Evolutionary conservation across 1,140 invertebrate species (phyloP), one percentile per base, ranked within the genome.

Genomic region (Atta cephalotes): DNA sequence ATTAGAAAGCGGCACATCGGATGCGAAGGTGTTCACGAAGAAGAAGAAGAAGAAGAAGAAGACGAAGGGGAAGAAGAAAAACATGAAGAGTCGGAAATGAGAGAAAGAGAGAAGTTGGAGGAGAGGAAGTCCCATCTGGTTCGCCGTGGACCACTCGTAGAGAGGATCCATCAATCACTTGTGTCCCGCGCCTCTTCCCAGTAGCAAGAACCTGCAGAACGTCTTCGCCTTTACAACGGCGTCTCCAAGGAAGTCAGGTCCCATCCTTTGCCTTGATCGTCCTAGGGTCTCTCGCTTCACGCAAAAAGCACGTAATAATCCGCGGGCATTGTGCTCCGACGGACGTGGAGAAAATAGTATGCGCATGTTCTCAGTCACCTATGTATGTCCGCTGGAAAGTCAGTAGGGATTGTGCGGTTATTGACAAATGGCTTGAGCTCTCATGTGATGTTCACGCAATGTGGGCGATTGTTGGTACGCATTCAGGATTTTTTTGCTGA

Each of bases 81-180:
- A 39, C 45, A 56, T 16, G 63, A 68, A 51, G 53, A 68, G 14
- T 3, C n/a, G 28, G 25, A 39, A 63, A 72, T 25, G 66, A 58
- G 39, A 88, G 56, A 66, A 53, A 49, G 70, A 49, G 25, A 31
- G 49, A 58, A 51, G 82, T 63, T 82, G 51, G 66, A 87, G 91
- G 89, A 89, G 88, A 90, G 87, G 78, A 86, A 92, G 90, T 89
- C 86, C 86, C 92, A 93, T 93, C 92, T 92, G 92, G 92, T 92
- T 92, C 87, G 85, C 81, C 80, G 72, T 71, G 89, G 92, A 93
- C 91, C 92, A 91, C 91, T 92, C 91, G 91, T 88, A 92, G 91
- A 89, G 92, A 88, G 90, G 92, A 93, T 92, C 92, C 92, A 93
- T 93, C 93, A 93, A 93, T 93, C 93, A 93, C 91, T 84, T 65